Percentiles rank a stretch among this genome's conserved stretches.
Conservation (phyloP, 2,797 vertebrate species). For the Picus viridis region DNA sequence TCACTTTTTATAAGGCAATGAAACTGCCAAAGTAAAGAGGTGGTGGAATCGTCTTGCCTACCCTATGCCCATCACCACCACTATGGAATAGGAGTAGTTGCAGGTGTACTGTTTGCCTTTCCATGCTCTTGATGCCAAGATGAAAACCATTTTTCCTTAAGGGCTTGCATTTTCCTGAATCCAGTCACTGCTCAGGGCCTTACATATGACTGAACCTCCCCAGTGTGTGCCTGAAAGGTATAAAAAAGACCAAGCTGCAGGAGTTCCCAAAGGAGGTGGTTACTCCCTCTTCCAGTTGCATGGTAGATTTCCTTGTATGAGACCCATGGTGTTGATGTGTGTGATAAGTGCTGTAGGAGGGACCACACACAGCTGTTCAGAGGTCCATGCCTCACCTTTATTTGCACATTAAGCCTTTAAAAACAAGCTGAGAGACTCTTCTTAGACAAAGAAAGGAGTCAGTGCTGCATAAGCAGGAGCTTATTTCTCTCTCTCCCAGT, state of each 20-base stretch:
- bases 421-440: neutral
- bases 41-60: neutral
- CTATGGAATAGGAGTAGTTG: neutral
- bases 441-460: neutral
- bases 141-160: neutral
- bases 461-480: neutral
- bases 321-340: neutral
- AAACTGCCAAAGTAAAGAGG: neutral
- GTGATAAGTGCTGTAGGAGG: neutral
- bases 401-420: neutral
- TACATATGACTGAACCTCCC: neutral
- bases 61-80: too few relatives aligned
- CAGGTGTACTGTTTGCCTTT: neutral
- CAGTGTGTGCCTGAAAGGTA: neutral
- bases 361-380: neutral
- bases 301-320: fast-evolving
- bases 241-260: neutral
- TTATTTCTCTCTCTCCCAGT: neutral
- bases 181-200: neutral
- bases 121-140: neutral
- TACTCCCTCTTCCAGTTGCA: neutral
- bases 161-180: neutral
- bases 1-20: neutral
- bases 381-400: neutral
- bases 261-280: neutral